These are phyloP conservation scores for Macrotrachela quadricornifera DNA, from an alignment of 1,140 invertebrate genomes.

Conservation along the genomic window DNA sequence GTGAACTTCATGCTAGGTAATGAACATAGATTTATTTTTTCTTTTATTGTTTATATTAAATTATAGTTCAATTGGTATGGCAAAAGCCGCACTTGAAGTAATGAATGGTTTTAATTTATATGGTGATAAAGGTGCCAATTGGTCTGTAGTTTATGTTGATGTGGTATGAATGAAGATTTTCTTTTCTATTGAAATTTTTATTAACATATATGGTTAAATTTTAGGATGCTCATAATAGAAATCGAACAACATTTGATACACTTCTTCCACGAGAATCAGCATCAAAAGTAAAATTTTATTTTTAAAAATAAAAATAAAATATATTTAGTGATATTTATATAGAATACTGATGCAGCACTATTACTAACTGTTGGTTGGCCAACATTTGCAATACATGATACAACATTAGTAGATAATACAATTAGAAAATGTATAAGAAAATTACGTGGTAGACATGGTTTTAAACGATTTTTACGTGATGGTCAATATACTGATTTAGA, in stretches of 20 bases:
- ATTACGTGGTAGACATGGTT: conserved; percentile 69
- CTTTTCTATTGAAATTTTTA: conserved; percentile 75
- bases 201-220: no score
- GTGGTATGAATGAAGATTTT: conserved; percentile 29
- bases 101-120: conserved; percentile 97
- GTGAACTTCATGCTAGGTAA: conserved; percentile 88
- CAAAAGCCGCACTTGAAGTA: conserved; percentile 87
- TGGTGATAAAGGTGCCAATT: conserved; percentile 83
- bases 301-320: background rate
- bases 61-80: conserved; percentile 55
- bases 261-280: conserved; percentile 88
- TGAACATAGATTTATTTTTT: conserved; percentile 1
- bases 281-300: conserved; percentile 38
- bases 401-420: conserved; percentile 53
- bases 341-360: conserved; percentile 62
- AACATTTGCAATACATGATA: conserved; percentile 85
- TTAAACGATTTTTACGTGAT: conserved; percentile 81
- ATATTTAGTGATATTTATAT: conserved; percentile 11
- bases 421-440: conserved; percentile 63
- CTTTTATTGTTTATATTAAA: background rate
- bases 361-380: conserved; percentile 84
- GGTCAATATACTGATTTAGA: conserved; percentile 75
- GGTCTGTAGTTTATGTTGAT: conserved; percentile 46
- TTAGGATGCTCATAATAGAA: conserved; percentile 82
- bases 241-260: conserved; percentile 94